Conservation (phyloP, 2,888 invertebrate species). For the Drosophila ochracea region DNA sequence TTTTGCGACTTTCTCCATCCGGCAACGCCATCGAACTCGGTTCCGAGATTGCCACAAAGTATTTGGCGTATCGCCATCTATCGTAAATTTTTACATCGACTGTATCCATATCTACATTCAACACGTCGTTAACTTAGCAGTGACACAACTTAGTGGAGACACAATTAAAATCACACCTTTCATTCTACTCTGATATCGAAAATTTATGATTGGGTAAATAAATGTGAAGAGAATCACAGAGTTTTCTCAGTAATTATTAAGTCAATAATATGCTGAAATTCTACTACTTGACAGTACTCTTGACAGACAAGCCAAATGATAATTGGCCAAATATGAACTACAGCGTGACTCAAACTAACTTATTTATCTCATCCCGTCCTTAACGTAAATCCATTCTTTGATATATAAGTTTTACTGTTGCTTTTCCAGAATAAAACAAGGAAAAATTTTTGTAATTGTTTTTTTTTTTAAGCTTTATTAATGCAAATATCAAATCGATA, state of each 20-base stretch:
- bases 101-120: neutral
- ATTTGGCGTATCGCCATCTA: neutral
- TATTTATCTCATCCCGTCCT: neutral
- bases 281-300: neutral
- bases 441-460: neutral
- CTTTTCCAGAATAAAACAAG: neutral
- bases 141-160: neutral
- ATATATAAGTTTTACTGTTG: neutral
- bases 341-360: neutral
- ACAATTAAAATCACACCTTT: neutral
- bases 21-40: neutral
- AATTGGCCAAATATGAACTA: neutral
- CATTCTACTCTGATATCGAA: neutral
- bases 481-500: constrained; percentile 77
- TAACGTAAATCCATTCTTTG: neutral
- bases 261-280: neutral
- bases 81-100: neutral
- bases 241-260: neutral
- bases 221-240: neutral
- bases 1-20: neutral
- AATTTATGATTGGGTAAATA: neutral
- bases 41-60: neutral
- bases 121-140: neutral
- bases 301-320: neutral
- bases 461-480: constrained; percentile 63